Evolutionary conservation across 2,888 invertebrate genomes (phyloP), one percentile per base, ranked within the genome.

Genomic region (Adelognathus sp.): DNA sequence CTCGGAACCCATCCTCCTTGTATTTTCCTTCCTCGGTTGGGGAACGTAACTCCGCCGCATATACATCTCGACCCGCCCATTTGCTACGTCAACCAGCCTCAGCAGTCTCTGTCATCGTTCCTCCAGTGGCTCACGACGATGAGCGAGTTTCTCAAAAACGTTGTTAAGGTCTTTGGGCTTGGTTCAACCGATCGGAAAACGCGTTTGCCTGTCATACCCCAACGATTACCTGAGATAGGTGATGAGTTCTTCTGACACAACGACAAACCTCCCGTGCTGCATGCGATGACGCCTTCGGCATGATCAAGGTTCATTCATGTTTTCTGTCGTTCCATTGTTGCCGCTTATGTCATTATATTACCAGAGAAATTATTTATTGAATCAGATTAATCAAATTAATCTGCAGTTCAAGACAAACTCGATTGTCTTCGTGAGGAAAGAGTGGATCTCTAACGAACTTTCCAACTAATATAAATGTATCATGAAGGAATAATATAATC

Each of bases 101-200:
- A 33, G 31, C 52, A 9, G 33, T 27, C 36, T n/a, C 50, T 9
- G 64, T 24, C 64, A 46, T 36, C 27, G 41, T 21, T 9, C 18
- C 64, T 79, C 77, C 31, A 21, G 41, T 44, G 24, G 36, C 11
- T n/a, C 31, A 39, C 6, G 21, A 50, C 39, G 21, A 41, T 63
- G 63, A 58, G 56, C 56, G 67, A 60, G 41, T 18, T 41, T 81
- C 81, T 84, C 82, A 83, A 84, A 86, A 87, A 76, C 82, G 80
- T 83, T 86, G 85, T 84, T 83, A 84, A 85, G 85, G 81, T 29
- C 63, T 84, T 85, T 81, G 46, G 81, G 83, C 78, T 80, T 84
- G 79, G 86, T 86, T 88, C 86, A 89, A 90, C 88, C 86, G 88
- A 88, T 88, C 86, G 88, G 87, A 88, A 90, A 89, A 89, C 83